Conservation (phyloP, 1,140 invertebrate species). For the Sminthurinus signatus region DNA sequence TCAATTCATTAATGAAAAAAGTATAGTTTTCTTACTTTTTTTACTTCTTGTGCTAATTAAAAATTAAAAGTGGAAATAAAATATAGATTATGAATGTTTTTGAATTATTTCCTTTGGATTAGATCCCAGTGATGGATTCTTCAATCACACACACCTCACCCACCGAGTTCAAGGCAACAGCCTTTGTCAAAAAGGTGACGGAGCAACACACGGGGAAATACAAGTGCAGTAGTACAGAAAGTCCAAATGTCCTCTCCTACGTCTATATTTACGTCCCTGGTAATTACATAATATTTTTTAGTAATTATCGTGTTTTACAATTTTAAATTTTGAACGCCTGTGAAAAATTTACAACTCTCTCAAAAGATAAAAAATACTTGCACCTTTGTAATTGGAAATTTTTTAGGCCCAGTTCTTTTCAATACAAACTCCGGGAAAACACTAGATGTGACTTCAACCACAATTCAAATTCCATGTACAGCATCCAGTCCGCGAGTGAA, state of each 20-base stretch:
- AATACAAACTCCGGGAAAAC: background rate
- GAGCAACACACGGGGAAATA: constrained; percentile 7
- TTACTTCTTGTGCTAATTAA: background rate
- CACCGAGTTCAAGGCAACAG: background rate
- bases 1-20: constrained; percentile 10
- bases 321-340: background rate
- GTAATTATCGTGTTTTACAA: too few relatives aligned
- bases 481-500: background rate
- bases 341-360: too few relatives aligned
- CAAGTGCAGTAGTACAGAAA: background rate
- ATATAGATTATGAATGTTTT: background rate
- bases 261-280: too few relatives aligned
- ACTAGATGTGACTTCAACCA: background rate
- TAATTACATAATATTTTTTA: too few relatives aligned
- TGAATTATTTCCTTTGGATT: too few relatives aligned
- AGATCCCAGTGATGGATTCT: background rate
- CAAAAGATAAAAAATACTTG: background rate
- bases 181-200: background rate
- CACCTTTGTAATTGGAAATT: background rate
- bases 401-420: background rate
- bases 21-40: background rate
- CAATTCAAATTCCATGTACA: constrained; percentile 4
- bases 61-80: background rate
- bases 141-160: background rate
- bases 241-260: background rate